These are phyloP conservation scores for Nerophis lumbriciformis DNA, from an alignment of 2,113 vertebrate species.

Conservation along the genomic window DNA sequence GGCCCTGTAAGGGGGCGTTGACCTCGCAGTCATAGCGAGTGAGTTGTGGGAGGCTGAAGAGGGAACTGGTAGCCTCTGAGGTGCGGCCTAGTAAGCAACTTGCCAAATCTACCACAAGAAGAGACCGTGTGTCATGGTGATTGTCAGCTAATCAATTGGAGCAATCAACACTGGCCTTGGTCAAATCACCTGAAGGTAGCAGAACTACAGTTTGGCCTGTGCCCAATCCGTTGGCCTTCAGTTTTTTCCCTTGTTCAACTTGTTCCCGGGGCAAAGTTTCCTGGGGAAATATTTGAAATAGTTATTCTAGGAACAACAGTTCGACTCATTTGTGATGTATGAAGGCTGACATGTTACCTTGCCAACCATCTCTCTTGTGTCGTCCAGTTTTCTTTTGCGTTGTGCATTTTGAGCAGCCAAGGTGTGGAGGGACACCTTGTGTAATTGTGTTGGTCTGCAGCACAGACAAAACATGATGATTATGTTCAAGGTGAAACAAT, in stretches of 20 bases:
- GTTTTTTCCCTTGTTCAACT: constrained; percentile 80
- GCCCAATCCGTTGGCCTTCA: constrained; percentile 76
- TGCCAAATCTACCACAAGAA: constrained; percentile 77
- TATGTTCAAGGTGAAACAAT: too few species aligned
- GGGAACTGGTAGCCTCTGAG: constrained; percentile 73
- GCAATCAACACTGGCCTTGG: neutral
- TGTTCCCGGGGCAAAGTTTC: constrained; percentile 73
- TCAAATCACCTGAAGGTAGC: constrained; percentile 84
- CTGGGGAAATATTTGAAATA: constrained; percentile 60
- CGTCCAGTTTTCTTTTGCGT: constrained; percentile 88
- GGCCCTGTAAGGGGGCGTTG: constrained; percentile 87
- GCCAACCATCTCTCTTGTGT: constrained; percentile 75
- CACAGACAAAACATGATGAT: constrained; percentile 4
- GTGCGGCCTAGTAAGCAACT: constrained; percentile 87
- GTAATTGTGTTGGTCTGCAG: constrained; percentile 73
- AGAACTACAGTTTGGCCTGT: constrained; percentile 81
- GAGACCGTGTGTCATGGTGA: neutral
- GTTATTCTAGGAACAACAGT: neutral
- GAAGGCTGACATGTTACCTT: constrained; percentile 72
- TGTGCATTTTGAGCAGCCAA: constrained; percentile 82
- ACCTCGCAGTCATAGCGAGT: constrained; percentile 95
- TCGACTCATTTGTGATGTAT: neutral
- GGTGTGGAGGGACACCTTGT: constrained; percentile 80
- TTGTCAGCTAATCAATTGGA: neutral
- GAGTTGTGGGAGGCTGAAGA: constrained; percentile 80